A percentile compares a stretch with the other conserved stretches of the same genome.
phyloP scores from a whole-genome alignment of 2,113 vertebrate species.

The Todiramphus saurophagus region DNA sequence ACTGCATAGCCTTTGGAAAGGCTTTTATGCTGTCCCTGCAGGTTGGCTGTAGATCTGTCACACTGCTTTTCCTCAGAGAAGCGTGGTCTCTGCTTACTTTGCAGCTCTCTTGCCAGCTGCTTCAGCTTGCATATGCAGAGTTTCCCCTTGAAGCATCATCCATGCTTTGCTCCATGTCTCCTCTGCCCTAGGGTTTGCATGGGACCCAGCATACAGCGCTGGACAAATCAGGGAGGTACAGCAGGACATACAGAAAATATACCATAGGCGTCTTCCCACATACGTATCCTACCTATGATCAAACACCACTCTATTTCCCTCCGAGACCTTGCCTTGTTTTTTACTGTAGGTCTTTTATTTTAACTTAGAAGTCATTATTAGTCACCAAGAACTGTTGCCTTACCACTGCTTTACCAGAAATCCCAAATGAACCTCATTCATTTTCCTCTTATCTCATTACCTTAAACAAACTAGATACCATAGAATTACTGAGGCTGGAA shows the following conservation, averaged over 20 bases:
- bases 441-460: not conserved
- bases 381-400: not conserved
- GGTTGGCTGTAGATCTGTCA: not conserved
- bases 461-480: not conserved
- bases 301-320: not conserved
- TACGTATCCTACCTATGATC: accelerated
- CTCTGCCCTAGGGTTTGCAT: accelerated
- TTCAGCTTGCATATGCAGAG: not conserved
- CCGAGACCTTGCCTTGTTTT: not conserved
- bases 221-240: not conserved
- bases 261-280: not conserved
- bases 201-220: not conserved
- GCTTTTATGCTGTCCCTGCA: slow-evolving; percentile 8
- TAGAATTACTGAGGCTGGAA: too few species aligned
- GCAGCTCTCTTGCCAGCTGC: not conserved
- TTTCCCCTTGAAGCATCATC: not conserved
- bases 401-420: not conserved
- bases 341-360: not conserved
- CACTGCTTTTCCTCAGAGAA: not conserved
- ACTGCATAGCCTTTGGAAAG: not conserved
- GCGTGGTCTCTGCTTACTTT: not conserved
- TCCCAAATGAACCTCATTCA: not conserved
- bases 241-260: not conserved
- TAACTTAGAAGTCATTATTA: not conserved
- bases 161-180: not conserved